Evolutionary conservation across 2,888 invertebrate genomes (phyloP).

Genomic region (Leucophenga montana): DNA sequence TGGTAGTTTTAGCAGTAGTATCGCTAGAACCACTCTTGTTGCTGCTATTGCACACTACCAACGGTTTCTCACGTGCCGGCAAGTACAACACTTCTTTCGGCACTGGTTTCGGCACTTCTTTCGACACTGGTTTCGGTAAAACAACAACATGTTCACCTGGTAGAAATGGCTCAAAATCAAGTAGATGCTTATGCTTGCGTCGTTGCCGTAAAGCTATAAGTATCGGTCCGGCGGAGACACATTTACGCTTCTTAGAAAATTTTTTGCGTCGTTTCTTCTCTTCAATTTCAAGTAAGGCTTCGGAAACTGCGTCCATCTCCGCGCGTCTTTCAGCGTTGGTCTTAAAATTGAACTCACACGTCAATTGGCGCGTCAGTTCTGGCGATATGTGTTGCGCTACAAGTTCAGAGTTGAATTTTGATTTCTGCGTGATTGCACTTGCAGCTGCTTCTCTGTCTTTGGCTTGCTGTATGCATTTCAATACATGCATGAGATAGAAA

Average conservation of each 20-base stretch:
- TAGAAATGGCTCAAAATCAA: conserved; percentile 53
- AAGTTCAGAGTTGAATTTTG: too few relatives aligned
- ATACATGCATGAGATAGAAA: conserved; percentile 59
- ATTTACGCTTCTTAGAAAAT: conserved; percentile 67
- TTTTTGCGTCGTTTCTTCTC: conserved; percentile 67
- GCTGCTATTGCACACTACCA: conserved; percentile 33
- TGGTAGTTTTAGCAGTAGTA: conserved; percentile 21
- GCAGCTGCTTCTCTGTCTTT: conserved; percentile 25
- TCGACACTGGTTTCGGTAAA: conserved; percentile 37
- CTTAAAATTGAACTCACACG: conserved; percentile 63
- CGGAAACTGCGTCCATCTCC: conserved; percentile 56
- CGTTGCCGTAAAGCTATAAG: conserved; percentile 59
- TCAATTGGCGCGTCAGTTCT: conserved; percentile 36
- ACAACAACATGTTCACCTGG: conserved; percentile 51
- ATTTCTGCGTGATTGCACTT: neutral
- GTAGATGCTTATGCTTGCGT: conserved; percentile 40
- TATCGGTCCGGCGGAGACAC: conserved; percentile 71
- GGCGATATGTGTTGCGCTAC: conserved; percentile 7
- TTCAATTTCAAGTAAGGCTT: conserved; percentile 64
- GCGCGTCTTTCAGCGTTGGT: conserved; percentile 59
- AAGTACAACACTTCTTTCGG: conserved; percentile 36
- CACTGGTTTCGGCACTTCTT: conserved; percentile 1
- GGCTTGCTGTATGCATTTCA: conserved; percentile 16
- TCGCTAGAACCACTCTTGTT: conserved; percentile 12
- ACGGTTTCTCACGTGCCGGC: conserved; percentile 56